Evolutionary conservation across 1,140 invertebrate genomes (phyloP).

Genomic region (Pogonus chalceus): DNA sequence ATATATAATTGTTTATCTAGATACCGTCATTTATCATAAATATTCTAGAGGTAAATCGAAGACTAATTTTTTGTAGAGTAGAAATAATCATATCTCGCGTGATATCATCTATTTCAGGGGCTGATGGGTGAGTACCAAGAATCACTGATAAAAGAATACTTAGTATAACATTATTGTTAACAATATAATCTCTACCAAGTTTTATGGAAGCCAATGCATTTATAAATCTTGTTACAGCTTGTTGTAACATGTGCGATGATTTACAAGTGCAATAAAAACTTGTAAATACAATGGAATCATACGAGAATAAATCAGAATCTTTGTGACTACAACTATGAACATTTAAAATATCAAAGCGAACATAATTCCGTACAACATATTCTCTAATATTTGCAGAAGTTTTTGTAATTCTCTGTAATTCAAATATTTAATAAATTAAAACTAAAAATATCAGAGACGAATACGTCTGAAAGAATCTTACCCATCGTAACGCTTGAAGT

Average conservation of each 20-base stretch:
- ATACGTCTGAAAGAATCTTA: no score
- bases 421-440: background rate
- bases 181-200: background rate
- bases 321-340: background rate
- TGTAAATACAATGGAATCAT: background rate
- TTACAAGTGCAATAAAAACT: slow-evolving; percentile 1
- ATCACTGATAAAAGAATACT: background rate
- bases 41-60: background rate
- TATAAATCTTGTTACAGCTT: background rate
- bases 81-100: background rate
- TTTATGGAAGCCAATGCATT: background rate
- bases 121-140: background rate
- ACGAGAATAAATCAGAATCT: background rate
- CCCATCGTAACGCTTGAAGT: background rate
- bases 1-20: no score
- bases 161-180: background rate
- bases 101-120: background rate
- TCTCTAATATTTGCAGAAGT: background rate
- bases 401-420: background rate
- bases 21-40: background rate
- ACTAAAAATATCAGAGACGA: no score
- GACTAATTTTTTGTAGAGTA: background rate
- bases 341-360: background rate
- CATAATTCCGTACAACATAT: background rate
- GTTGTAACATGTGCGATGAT: background rate